Base-by-base conservation (phyloP, 2,113 vertebrate species). In the Setophaga kirtlandii region DNA sequence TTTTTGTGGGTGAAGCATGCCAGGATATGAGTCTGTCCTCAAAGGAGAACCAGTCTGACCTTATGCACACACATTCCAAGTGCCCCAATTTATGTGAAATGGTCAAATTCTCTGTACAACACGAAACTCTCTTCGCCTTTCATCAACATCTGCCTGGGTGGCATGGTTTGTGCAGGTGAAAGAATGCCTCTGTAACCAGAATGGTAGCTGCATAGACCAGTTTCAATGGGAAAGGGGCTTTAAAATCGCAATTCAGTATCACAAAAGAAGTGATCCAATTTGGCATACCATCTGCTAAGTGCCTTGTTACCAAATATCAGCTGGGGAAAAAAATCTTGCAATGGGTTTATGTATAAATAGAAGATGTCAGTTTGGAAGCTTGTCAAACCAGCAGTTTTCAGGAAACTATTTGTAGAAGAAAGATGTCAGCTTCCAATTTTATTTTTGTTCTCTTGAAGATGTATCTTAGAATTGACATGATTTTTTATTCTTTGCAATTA, bases 291-390 rank as follows among this genome's bases (percentile, higher is more conserved):
- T 95, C 96, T 95, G 93, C 83, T 89, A 81, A 89, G 68, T 88
- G 86, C 73, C 89, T 89, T 89, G 83, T 93, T 96, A 95, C 91
- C 89, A 95, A 92, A 88, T 93, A 90, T 93, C 92, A 91, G 39
- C 79, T 93, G 67, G 30, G 84, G 52, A 3, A 76, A 94, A 94
- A 94, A 94, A 91, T n/a, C 55, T 41, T 92, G 74, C 78, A 62
- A 62, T 78, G 56, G 71, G 50, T 91, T 90, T 88, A 80, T 93
- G 22, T 94, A 93, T 94, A 96, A 93, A 96, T 96, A 96, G 91
- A 96, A 95, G 86, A 93, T 87, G 89, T 90, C 90, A 86, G 50
- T 83, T 91, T 94, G 87, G 93, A 96, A 96, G 82, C 64, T 80
- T 88, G 90, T 96, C 93, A 96, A 95, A 86, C 63, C 82, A 93